These are phyloP conservation scores for Megalonaias nervosa DNA, from an alignment of 1,140 invertebrate species.

Conservation along the genomic window DNA sequence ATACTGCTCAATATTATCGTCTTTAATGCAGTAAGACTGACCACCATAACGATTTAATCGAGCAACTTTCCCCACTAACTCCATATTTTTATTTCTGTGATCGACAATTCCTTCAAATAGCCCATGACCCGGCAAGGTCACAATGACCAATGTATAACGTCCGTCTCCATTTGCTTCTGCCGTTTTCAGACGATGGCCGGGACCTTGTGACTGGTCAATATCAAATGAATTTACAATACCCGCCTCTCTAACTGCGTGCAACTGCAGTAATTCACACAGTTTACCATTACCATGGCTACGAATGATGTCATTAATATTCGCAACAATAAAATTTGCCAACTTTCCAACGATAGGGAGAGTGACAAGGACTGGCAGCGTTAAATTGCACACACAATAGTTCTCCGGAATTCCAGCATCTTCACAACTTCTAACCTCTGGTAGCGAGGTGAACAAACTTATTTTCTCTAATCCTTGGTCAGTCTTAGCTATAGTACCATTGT, in stretches of 20 bases:
- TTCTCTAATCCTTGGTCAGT: neutral
- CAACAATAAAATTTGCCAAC: constrained; percentile 20
- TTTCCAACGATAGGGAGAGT: constrained; percentile 22
- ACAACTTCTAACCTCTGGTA: constrained; percentile 37
- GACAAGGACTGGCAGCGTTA: constrained; percentile 8
- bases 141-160: constrained; percentile 49
- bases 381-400: constrained; percentile 43
- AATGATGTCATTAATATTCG: constrained; percentile 34
- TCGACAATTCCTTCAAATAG: constrained; percentile 60
- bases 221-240: constrained; percentile 29
- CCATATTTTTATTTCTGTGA: neutral
- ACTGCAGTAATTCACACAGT: constrained; percentile 20
- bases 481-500: neutral
- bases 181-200: neutral
- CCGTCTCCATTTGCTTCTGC: neutral
- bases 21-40: too few relatives aligned
- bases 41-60: too few relatives aligned
- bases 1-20: too few relatives aligned
- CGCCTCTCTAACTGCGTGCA: constrained; percentile 30
- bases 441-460: constrained; percentile 32
- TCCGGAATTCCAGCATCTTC: constrained; percentile 36
- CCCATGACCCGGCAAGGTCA: constrained; percentile 55
- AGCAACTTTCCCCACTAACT: too few relatives aligned
- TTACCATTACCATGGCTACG: constrained; percentile 1
- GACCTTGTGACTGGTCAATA: constrained; percentile 36